These are phyloP conservation scores for Dynastes hyllus DNA, from an alignment of 2,888 invertebrate genomes.

Conservation along the genomic window DNA sequence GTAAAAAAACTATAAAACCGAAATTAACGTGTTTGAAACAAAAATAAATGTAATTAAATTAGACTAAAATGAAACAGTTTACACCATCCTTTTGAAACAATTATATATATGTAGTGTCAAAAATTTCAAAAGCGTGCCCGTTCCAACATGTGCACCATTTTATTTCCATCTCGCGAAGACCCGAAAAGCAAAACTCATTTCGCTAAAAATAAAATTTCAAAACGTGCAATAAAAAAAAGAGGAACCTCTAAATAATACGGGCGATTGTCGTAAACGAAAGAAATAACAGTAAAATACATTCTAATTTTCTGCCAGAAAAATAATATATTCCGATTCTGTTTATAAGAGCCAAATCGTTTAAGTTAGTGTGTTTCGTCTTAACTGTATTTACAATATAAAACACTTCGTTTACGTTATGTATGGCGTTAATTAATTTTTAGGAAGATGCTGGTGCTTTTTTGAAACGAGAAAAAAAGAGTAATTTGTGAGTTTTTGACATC, in stretches of 20 bases:
- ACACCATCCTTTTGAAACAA: no score
- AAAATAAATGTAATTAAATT: no score
- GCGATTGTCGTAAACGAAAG: neutral
- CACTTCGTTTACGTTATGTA: constrained; percentile 4
- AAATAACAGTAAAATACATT: neutral
- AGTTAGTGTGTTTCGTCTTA: neutral
- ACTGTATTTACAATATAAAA: constrained; percentile 16
- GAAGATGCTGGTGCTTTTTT: neutral
- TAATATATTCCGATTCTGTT: constrained; percentile 3
- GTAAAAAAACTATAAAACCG: no score
- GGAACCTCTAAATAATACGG: constrained; percentile 4
- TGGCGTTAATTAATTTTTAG: constrained; percentile 11
- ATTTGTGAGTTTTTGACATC: neutral
- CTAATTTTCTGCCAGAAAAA: constrained; percentile 13
- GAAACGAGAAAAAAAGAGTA: neutral
- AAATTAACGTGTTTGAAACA: no score
- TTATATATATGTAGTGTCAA: no score
- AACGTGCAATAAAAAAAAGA: constrained; percentile 2
- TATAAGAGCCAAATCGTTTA: neutral
- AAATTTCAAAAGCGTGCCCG: neutral
- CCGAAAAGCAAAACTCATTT: neutral
- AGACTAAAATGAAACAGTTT: no score
- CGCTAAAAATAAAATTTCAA: neutral
- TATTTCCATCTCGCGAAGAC: neutral
- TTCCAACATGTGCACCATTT: neutral